A percentile compares a stretch with the other conserved stretches of the same genome.
These are phyloP conservation scores for Vidua chalybeata DNA, from an alignment of 2,113 vertebrate species.

Conservation along the genomic window DNA sequence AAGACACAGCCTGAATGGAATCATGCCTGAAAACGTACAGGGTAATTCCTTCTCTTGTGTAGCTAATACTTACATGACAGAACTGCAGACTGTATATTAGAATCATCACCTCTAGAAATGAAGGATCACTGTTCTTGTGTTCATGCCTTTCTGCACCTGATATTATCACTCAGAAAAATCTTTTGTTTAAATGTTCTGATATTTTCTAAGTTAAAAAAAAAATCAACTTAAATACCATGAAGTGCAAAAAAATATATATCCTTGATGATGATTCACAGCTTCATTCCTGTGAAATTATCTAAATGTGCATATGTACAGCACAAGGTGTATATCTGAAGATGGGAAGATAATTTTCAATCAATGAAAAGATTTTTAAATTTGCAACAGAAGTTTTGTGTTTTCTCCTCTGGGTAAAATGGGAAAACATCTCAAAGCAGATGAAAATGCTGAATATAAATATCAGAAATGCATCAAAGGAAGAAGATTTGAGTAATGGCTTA, in stretches of 20 bases:
- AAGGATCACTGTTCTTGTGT: neutral
- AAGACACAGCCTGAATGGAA: neutral
- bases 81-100: neutral
- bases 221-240: accelerated
- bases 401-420: neutral
- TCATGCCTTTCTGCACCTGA: neutral
- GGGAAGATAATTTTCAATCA: neutral
- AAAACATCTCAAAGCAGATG: neutral
- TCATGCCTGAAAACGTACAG: neutral
- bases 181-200: neutral
- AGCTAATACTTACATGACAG: neutral
- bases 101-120: neutral
- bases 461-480: conserved; percentile 23
- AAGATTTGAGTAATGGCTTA: neutral
- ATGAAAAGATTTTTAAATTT: neutral
- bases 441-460: conserved; percentile 6
- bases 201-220: neutral
- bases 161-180: neutral
- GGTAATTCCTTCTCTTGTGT: neutral
- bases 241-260: neutral
- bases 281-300: neutral
- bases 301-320: neutral
- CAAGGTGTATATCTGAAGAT: neutral
- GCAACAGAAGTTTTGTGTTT: neutral
- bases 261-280: neutral